A percentile compares a stretch with the other conserved stretches of the same genome.
phyloP scores from a whole-genome alignment of 2,113 vertebrate species.

The Oreochromis tanganicae region DNA sequence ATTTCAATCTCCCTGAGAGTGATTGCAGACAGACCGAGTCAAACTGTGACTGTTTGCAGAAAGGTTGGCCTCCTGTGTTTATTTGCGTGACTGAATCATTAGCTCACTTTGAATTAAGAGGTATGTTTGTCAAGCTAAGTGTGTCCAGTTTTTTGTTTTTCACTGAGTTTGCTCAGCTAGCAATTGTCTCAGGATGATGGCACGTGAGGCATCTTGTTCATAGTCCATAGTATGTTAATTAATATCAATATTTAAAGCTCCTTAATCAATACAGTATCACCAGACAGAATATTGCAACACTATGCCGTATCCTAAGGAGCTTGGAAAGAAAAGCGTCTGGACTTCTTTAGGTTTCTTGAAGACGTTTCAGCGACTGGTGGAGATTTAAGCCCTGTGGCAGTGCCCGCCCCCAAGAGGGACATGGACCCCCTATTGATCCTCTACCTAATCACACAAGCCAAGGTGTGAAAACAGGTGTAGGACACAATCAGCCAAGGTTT shows the following conservation, averaged over 20 bases:
- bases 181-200: background rate
- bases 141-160: background rate
- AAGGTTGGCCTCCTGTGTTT: background rate
- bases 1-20: background rate
- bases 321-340: background rate
- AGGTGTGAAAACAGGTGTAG: too few relatives aligned
- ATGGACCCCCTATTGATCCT: too few relatives aligned
- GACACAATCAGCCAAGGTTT: too few relatives aligned
- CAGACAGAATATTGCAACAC: background rate
- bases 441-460: too few relatives aligned
- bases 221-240: background rate
- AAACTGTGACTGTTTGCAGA: background rate
- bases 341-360: background rate
- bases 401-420: accelerated
- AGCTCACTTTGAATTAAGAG: background rate
- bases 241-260: background rate
- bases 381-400: accelerated
- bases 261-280: background rate
- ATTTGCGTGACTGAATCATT: background rate
- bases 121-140: background rate
- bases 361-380: background rate
- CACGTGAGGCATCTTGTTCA: background rate
- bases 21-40: background rate
- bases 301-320: background rate
- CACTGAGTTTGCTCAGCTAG: background rate